Conservation (phyloP, 2,888 invertebrate species). For the Plusia festucae region DNA sequence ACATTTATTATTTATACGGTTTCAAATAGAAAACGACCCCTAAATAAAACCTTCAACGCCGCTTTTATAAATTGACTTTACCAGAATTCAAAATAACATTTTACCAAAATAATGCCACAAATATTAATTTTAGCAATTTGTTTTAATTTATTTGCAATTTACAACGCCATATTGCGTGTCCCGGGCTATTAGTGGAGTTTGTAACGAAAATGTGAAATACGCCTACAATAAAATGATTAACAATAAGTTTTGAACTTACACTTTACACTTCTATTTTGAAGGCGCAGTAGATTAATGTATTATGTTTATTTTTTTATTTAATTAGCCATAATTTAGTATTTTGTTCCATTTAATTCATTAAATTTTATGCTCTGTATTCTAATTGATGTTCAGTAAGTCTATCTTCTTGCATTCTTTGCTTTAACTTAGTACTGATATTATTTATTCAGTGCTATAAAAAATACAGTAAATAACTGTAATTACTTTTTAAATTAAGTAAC, state of each 20-base stretch:
- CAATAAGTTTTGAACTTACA: conserved; percentile 54
- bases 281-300: conserved; percentile 8
- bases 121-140: conserved; percentile 66
- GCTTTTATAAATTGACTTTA: conserved; percentile 56
- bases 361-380: no score
- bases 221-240: conserved; percentile 59
- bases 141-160: conserved; percentile 69
- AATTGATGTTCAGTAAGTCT: no score
- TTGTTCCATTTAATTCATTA: no score
- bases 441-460: no score
- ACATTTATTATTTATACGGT: background rate
- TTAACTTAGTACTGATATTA: no score
- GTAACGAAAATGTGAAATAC: conserved; percentile 49
- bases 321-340: background rate
- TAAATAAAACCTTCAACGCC: conserved; percentile 40
- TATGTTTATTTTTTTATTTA: background rate
- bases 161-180: conserved; percentile 49
- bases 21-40: conserved; percentile 18
- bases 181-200: conserved; percentile 41
- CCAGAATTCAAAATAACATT: conserved; percentile 61
- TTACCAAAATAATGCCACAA: conserved; percentile 54
- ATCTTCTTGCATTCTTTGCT: no score
- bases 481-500: no score
- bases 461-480: no score
- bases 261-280: conserved; percentile 20